Base-by-base conservation (phyloP, 1,140 invertebrate genomes). In the Dinothrombium tinctorium region DNA sequence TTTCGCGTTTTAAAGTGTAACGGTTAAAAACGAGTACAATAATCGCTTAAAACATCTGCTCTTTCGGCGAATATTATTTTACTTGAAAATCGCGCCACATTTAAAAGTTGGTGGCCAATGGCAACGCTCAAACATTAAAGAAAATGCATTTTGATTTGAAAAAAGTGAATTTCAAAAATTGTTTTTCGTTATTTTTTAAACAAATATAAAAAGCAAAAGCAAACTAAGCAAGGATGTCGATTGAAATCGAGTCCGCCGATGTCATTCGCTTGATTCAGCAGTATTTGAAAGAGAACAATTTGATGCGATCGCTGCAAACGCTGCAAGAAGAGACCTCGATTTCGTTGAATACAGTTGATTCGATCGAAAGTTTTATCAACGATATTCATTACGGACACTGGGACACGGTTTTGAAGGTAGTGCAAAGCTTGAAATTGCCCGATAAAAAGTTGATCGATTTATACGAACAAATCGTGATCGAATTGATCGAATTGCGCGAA, bases 341-440 rank as follows among this genome's bases (percentile, higher is more conserved):
- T 21, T 89, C 87, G 0, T 59, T 98, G 9, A 99, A 99, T 58
- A 99, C 92, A 9, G 92, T 99, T 0, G 94, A 99, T 55, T 95
- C 87, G 58, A 82, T 98, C 12, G 94, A 99, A 64, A 83, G 81
- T 39, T 99, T 99, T 65, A 76, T 83, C 38, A 73, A 79, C 17
- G 92, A 99, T 54, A 98, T 99, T 44, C 84, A 84, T 50, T 89
- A 86, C 67, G 94, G 92, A 0, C 90, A 99, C 61, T 99, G 94
- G 94, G 94, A 99, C 57, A 89, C 81, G 5, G 92, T 99, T 14
- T 64, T 99, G 0, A 95, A 95, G 66, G 82, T 84, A 11, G 90
- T 94, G 32, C 87, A 95, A 51, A 86, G 84, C 0, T 63, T 99
- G 0, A 99, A 98, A 64, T 61, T 99, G 32, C 92, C 92, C 1